Evolutionary conservation across 2,113 vertebrate genomes (phyloP).

Genomic region (Polypterus bichir): DNA sequence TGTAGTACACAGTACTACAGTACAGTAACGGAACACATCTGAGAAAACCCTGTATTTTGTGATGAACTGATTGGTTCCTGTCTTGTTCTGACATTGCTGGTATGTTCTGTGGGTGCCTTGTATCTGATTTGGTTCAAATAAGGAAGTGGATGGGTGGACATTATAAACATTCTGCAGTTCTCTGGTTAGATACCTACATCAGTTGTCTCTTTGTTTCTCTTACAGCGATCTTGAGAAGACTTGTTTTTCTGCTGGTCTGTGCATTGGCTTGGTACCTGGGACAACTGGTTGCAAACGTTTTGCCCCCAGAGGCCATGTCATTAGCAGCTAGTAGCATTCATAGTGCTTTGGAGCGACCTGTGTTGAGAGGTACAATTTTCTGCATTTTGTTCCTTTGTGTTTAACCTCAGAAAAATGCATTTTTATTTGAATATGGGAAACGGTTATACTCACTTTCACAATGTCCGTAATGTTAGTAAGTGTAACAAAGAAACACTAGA

Average conservation of each 20-base stretch:
- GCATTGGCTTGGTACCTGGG: slow-evolving; percentile 44
- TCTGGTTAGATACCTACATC: too few relatives aligned
- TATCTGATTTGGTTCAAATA: neutral
- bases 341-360: slow-evolving; percentile 2
- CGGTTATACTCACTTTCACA: too few relatives aligned
- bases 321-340: slow-evolving; percentile 16
- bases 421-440: too few relatives aligned
- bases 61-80: neutral
- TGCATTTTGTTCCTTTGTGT: too few relatives aligned
- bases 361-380: too few relatives aligned
- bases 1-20: too few relatives aligned
- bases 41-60: neutral
- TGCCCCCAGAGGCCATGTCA: slow-evolving; percentile 7
- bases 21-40: too few relatives aligned
- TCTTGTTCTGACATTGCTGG: neutral
- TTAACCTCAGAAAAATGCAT: too few relatives aligned
- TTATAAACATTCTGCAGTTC: too few relatives aligned
- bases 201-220: neutral
- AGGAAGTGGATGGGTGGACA: neutral
- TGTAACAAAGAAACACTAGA: too few relatives aligned
- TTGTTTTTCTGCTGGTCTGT: slow-evolving; percentile 16
- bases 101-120: neutral
- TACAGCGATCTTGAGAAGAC: slow-evolving; percentile 26
- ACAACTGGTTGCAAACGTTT: slow-evolving; percentile 17
- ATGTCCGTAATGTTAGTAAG: too few relatives aligned